These are phyloP conservation scores for Tetramorium alpestre DNA, from an alignment of 1,140 invertebrate species.

Conservation along the genomic window DNA sequence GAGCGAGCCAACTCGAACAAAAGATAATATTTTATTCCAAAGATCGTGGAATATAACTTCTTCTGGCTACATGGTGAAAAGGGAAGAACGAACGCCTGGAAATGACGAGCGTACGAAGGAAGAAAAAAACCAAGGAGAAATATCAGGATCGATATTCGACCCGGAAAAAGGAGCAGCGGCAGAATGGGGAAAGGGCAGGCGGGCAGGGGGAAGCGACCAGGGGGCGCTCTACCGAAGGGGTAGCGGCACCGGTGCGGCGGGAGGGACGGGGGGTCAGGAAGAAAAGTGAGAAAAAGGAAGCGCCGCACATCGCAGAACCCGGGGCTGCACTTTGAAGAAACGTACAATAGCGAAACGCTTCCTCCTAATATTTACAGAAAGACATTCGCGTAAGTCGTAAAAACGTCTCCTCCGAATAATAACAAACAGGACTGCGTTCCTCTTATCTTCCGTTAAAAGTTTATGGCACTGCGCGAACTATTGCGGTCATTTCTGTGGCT, in stretches of 20 bases:
- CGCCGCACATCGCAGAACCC: slow-evolving; percentile 68
- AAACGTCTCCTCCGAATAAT: slow-evolving; percentile 48
- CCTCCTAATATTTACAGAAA: slow-evolving; percentile 72
- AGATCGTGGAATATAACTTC: slow-evolving; percentile 75
- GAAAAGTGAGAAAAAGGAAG: slow-evolving; percentile 75
- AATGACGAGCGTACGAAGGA: slow-evolving; percentile 72
- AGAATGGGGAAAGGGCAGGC: slow-evolving; percentile 53
- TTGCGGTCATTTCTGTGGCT: slow-evolving; percentile 25
- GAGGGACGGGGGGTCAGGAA: slow-evolving; percentile 49
- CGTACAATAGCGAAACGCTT: slow-evolving; percentile 72
- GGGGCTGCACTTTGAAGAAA: slow-evolving; percentile 73
- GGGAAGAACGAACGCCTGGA: slow-evolving; percentile 74
- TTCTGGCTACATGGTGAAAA: slow-evolving; percentile 65
- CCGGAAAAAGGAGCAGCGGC: slow-evolving; percentile 75
- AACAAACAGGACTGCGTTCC: slow-evolving; percentile 50
- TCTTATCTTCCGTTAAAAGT: slow-evolving; percentile 29
- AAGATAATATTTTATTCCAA: slow-evolving; percentile 63
- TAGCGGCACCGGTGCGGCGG: neutral
- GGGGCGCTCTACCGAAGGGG: slow-evolving; percentile 51
- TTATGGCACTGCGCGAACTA: slow-evolving; percentile 10
- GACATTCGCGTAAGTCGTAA: slow-evolving; percentile 56
- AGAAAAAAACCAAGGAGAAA: slow-evolving; percentile 75
- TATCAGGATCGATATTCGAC: slow-evolving; percentile 76
- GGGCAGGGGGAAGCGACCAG: slow-evolving; percentile 20
- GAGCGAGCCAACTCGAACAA: slow-evolving; percentile 46